Evolutionary conservation across 2,113 vertebrate species (phyloP), one percentile per base, ranked within the genome.

Genomic region (Ictidomys tridecemlineatus): DNA sequence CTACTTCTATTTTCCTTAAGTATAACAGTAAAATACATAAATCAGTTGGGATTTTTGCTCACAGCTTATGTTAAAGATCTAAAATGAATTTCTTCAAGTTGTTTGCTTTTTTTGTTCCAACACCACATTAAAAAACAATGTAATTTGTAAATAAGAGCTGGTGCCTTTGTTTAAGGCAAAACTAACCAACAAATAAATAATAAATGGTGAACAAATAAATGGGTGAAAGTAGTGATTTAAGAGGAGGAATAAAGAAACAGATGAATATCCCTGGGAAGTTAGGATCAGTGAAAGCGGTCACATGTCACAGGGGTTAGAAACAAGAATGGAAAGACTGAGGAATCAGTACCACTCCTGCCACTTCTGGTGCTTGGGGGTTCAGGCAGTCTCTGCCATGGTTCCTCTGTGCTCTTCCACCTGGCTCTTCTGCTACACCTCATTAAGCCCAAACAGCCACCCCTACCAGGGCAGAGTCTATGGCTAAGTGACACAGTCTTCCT

Each of bases 71-170:
- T 39, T 86, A 73, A 89, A 90, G 4, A 74, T 5, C 12, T 67
- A 91, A 56, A 87, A 8, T 61, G 18, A 51, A 12, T 85, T 84
- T 84, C 61, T 90, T 79, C 45, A 86, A 90, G 28, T 85, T 70
- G 17, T 37, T 90, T 78, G 61, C 37, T 74, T 80, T 17, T 17
- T 95, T 87, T 79, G 4, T 79, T 32, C 4, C 65, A 94, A 26
- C 9, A 86, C 18, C 32, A 73, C 69, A 85, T 76, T 63, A 34
- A 69, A 95, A 89, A 67, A n/a, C 76, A 61, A 61, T 42, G 1
- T 76, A 70, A 61, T 76, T 93, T 91, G 94, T 80, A 88, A 90
- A 51, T 72, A 58, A 85, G 61, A 90, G 83, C 20, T 74, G n/a
- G 4, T 89, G 39, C 20, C 61, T n/a, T 86, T 80, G 22, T 53